Evolutionary conservation across 2,113 vertebrate genomes (phyloP).

Genomic region (Esox niger): DNA sequence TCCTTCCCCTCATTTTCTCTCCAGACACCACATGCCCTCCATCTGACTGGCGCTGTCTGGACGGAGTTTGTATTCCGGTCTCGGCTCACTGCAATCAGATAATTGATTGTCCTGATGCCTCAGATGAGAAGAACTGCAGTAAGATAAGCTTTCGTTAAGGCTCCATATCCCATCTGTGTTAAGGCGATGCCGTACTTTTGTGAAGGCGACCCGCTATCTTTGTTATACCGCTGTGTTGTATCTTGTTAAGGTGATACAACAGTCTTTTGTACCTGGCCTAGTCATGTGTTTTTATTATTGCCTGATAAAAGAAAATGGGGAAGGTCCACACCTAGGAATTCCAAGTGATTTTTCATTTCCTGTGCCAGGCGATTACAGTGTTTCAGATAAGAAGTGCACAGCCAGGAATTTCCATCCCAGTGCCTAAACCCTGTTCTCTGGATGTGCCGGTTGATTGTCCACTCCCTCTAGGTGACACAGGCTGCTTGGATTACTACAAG

Average conservation of each 20-base stretch:
- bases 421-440: too few relatives aligned
- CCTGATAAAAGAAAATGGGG: too few relatives aligned
- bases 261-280: not conserved
- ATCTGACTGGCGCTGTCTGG: conserved; percentile 76
- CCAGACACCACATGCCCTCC: conserved; percentile 72
- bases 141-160: conserved; percentile 49
- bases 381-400: conserved; percentile 61
- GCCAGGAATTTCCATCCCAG: too few relatives aligned
- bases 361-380: conserved; percentile 1
- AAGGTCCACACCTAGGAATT: too few relatives aligned
- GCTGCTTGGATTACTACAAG: conserved; percentile 81
- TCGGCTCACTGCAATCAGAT: conserved; percentile 83
- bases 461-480: conserved; percentile 40
- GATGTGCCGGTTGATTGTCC: too few relatives aligned
- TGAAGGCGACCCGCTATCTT: not conserved
- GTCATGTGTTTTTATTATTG: not conserved
- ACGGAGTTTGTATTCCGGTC: conserved; percentile 76
- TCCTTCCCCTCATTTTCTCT: not conserved
- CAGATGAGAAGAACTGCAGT: conserved; percentile 85
- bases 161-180: not conserved
- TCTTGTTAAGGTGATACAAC: conserved; percentile 3
- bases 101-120: conserved; percentile 82
- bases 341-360: not conserved
- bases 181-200: too few relatives aligned
- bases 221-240: too few relatives aligned